Evolutionary conservation across 2,888 invertebrate genomes (phyloP).

Genomic region (Callyntrura guangdongensis): DNA sequence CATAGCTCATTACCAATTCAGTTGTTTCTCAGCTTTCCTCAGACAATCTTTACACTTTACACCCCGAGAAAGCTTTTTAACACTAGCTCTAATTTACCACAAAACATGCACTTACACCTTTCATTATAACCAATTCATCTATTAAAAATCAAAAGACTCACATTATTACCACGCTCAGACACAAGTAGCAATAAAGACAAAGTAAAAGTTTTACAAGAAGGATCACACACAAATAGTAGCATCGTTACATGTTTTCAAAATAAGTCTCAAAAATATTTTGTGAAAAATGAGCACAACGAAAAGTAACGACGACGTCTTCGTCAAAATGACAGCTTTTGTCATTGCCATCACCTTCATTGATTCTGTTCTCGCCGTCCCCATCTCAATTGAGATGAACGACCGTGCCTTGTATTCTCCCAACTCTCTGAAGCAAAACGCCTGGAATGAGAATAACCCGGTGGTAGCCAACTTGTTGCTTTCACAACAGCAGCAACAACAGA

Average conservation of each 20-base stretch:
- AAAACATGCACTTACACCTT: conserved; percentile 28
- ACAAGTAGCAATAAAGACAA: not conserved
- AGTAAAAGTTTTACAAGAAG: not conserved
- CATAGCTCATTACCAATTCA: conserved; percentile 72
- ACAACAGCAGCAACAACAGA: conserved; percentile 32
- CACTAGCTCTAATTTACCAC: not conserved
- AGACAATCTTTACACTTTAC: conserved; percentile 44
- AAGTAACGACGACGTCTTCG: not conserved
- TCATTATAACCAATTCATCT: not conserved
- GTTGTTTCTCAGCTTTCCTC: conserved; percentile 77
- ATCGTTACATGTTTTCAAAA: conserved; percentile 25
- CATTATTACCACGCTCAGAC: not conserved
- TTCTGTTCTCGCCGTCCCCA: conserved; percentile 45
- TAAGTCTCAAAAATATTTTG: not conserved
- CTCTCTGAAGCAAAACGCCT: conserved; percentile 26
- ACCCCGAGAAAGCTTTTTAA: conserved; percentile 69
- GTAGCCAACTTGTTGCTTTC: conserved; percentile 73
- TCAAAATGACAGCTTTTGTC: conserved; percentile 26
- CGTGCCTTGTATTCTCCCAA: conserved; percentile 57
- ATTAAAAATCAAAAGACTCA: not conserved
- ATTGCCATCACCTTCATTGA: conserved; percentile 44
- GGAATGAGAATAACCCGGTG: conserved; percentile 59
- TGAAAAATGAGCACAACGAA: conserved; percentile 48
- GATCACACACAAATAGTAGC: not conserved
- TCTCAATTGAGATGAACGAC: conserved; percentile 46